Evolutionary conservation across 2,888 invertebrate genomes (phyloP), one percentile per base, ranked within the genome.

Genomic region (Lapara coniferarum): DNA sequence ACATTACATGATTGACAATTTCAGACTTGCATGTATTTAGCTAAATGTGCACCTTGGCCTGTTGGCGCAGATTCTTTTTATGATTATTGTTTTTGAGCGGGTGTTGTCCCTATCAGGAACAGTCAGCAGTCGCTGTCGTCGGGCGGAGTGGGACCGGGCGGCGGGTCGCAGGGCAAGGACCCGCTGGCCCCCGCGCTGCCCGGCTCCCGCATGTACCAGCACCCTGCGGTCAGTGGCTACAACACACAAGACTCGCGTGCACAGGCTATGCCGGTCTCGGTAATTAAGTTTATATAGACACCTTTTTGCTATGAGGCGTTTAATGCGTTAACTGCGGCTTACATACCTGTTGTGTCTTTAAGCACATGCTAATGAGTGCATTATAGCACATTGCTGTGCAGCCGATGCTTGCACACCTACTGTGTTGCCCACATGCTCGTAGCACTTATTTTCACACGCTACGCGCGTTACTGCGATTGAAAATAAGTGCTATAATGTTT

Each of bases 131-230:
- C 85, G 55, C 74, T 93, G 79, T 81, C 86, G 69, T 86, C 91
- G 19, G 84, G 90, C 69, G 90, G 88, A 69, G 84, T 83, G 68
- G 89, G 86, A 37, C 87, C 90, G 68, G 89, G 89, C 71, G 81
- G 87, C 69, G 91, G 89, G 67, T 83, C 85, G 10, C 93, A 93
- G 79, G 93, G 93, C 74, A 94, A 94, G 76, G 93, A 92, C 76
- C 92, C 93, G 12, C 82, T 93, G 73, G 93, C 92, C 72, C 89
- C 91, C 46, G 91, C 87, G 25, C 76, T 92, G 75, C 83, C 88
- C 1, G 85, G 87, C 74, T 86, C 92, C 12, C 88, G 92, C 70
- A 81, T 93, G 81, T 94, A 94, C 81, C 93, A 92, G 77, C 93
- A 94, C 78, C 88, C 92, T 0, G 88, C 89, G 0, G 92, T 91